Conservation (phyloP, 2,888 invertebrate genomes). For the Lithophane semibrunnea region DNA sequence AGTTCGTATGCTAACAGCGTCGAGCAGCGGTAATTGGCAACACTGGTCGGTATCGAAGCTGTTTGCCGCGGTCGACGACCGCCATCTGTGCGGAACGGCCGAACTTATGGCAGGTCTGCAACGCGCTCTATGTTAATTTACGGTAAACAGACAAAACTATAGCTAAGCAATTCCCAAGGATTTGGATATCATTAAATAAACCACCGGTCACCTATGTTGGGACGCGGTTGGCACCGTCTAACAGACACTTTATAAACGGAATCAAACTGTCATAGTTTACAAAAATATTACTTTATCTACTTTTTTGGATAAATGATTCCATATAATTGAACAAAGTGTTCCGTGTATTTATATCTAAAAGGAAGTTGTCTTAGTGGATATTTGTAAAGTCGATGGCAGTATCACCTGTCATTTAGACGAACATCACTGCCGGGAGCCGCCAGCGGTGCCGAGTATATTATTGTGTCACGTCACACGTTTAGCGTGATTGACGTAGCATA, state of each 20-base stretch:
- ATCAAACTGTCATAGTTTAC: background rate
- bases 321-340: background rate
- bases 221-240: too few species aligned
- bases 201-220: too few species aligned
- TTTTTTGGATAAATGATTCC: background rate
- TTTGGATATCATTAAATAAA: background rate
- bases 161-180: background rate
- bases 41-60: slow-evolving; percentile 32
- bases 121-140: slow-evolving; percentile 7
- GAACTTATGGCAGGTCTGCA: slow-evolving; percentile 42
- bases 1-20: slow-evolving; percentile 28
- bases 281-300: background rate
- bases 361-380: background rate
- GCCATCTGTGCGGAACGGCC: slow-evolving; percentile 40
- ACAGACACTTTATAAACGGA: too few species aligned
- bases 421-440: background rate
- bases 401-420: background rate
- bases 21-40: slow-evolving; percentile 30
- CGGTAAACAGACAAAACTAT: background rate
- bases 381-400: slow-evolving; percentile 10
- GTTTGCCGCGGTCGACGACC: slow-evolving; percentile 21
- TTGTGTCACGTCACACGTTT: background rate
- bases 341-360: background rate
- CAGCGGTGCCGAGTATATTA: slow-evolving; percentile 10
- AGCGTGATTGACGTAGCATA: slow-evolving; percentile 7